Evolutionary conservation across 2,797 vertebrate genomes (phyloP).

Genomic region (Acestrorhynchus altus): DNA sequence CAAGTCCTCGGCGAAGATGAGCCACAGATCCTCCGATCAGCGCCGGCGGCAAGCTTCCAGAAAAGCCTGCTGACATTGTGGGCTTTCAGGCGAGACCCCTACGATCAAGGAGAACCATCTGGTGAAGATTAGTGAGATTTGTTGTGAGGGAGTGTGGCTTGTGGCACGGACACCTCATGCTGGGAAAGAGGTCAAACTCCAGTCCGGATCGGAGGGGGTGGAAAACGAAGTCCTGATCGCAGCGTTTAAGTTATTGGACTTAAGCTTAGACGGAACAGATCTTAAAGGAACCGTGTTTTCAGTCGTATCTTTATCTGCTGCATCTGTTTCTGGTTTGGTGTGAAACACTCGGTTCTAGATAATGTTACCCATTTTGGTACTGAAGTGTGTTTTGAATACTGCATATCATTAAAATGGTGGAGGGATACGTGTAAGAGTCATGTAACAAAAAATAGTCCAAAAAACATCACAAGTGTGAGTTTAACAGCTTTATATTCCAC

Average conservation of each 20-base stretch:
- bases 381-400: too few relatives aligned
- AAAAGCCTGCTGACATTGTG: conserved; percentile 14
- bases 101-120: conserved; percentile 29
- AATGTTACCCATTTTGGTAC: too few relatives aligned
- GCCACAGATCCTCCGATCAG: neutral
- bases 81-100: neutral
- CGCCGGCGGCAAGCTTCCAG: neutral
- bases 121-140: conserved; percentile 31
- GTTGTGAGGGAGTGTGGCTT: conserved; percentile 10
- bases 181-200: conserved; percentile 13
- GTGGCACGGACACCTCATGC: conserved; percentile 18
- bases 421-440: too few relatives aligned
- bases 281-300: too few relatives aligned
- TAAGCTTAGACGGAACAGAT: neutral
- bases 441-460: too few relatives aligned
- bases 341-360: too few relatives aligned
- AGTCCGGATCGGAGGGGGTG: neutral
- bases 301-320: too few relatives aligned
- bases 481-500: too few relatives aligned
- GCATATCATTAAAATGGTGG: too few relatives aligned
- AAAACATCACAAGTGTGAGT: too few relatives aligned
- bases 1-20: neutral
- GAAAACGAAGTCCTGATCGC: neutral
- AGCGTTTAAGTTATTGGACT: neutral
- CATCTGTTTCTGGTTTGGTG: too few relatives aligned